These are phyloP conservation scores for Tetrapedia diversipes DNA, from an alignment of 2,888 invertebrate genomes.

Conservation along the genomic window DNA sequence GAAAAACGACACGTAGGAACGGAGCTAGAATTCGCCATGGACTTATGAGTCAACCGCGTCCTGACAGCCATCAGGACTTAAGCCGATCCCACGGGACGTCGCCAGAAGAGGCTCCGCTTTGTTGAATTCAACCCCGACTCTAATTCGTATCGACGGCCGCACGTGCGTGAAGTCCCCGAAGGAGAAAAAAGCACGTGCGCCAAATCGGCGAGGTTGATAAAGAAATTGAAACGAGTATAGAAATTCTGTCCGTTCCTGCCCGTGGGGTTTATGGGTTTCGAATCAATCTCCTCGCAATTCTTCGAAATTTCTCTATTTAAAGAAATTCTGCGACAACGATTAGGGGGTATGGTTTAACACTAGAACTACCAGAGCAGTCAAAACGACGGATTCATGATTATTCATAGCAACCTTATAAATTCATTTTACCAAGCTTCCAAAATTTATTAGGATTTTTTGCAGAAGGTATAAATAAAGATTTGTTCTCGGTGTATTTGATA, in stretches of 20 bases:
- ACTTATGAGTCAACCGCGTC: constrained; percentile 61
- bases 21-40: constrained; percentile 29
- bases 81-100: constrained; percentile 63
- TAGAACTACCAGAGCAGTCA: too few relatives aligned
- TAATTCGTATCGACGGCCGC: constrained; percentile 69
- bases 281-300: constrained; percentile 5
- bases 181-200: constrained; percentile 51
- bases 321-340: not conserved
- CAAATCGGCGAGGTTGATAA: constrained; percentile 22
- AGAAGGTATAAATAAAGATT: too few relatives aligned
- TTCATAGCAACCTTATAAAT: too few relatives aligned
- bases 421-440: too few relatives aligned
- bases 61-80: constrained; percentile 52
- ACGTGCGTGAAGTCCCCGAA: constrained; percentile 63
- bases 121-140: constrained; percentile 55
- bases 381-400: too few relatives aligned
- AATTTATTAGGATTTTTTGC: too few relatives aligned
- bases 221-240: constrained; percentile 62
- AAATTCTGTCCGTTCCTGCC: constrained; percentile 34
- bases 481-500: too few relatives aligned
- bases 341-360: too few relatives aligned
- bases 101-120: constrained; percentile 56
- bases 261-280: constrained; percentile 24
- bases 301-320: not conserved
- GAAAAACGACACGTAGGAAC: not conserved